Conservation (phyloP, 1,140 invertebrate genomes). For the Bemisia tabaci region DNA sequence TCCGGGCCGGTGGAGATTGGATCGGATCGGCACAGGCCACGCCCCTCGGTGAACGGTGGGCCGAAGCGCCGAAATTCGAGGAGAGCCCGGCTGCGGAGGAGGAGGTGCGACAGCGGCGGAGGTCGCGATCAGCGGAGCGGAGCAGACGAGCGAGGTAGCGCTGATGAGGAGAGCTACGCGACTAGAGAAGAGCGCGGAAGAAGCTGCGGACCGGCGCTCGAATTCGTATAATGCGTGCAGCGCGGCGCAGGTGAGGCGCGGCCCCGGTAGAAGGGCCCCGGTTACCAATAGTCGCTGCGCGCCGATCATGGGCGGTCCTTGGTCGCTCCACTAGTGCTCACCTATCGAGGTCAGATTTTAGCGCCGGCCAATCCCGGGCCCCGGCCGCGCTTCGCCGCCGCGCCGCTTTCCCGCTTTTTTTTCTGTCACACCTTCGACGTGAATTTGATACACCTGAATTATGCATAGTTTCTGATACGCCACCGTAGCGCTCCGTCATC, state of each 20-base stretch:
- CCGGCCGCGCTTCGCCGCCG: neutral
- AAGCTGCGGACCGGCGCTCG: neutral
- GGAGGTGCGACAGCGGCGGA: neutral
- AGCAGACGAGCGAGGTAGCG: neutral
- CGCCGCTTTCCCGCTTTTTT: neutral
- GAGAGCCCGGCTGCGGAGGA: neutral
- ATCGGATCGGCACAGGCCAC: no score
- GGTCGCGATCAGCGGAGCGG: neutral
- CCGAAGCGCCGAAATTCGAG: no score
- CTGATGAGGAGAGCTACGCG: neutral
- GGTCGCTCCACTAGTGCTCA: neutral
- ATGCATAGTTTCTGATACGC: no score
- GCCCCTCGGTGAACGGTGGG: neutral
- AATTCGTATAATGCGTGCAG: neutral
- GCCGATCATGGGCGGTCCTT: neutral
- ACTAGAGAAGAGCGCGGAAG: neutral
- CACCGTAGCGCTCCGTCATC: no score
- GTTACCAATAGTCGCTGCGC: neutral
- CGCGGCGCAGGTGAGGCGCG: neutral
- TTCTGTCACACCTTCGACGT: neutral
- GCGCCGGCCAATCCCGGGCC: neutral
- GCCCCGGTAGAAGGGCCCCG: neutral
- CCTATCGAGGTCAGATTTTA: neutral
- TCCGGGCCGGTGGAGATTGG: no score
- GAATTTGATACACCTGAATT: neutral